These are phyloP conservation scores for Drosophila greeni DNA, from an alignment of 2,888 invertebrate genomes.

Conservation along the genomic window DNA sequence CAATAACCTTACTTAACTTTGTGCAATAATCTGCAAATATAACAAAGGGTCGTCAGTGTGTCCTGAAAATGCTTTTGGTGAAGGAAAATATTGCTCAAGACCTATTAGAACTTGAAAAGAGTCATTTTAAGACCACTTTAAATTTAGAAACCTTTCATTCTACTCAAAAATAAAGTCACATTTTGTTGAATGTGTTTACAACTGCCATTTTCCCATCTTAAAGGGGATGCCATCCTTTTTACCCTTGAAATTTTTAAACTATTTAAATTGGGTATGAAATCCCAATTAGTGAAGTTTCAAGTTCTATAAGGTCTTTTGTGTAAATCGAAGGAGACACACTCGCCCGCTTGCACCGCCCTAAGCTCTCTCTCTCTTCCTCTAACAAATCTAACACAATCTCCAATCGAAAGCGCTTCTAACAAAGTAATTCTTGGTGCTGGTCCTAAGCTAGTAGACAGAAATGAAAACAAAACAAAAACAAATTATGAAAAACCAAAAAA, in stretches of 20 bases:
- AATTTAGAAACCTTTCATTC: no score
- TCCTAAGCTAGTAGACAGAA: constrained; percentile 53
- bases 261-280: no score
- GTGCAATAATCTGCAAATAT: constrained; percentile 1
- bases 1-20: constrained; percentile 1
- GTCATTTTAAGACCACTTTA: background rate
- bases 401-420: constrained; percentile 65
- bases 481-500: constrained; percentile 7
- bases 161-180: no score
- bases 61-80: background rate
- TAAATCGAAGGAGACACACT: background rate
- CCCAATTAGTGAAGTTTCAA: background rate
- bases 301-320: background rate
- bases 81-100: background rate
- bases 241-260: no score
- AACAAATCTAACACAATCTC: constrained; percentile 10
- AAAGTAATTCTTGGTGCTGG: constrained; percentile 60
- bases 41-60: background rate
- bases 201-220: no score
- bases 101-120: constrained; percentile 2
- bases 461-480: constrained; percentile 15
- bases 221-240: no score
- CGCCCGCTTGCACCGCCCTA: constrained; percentile 2
- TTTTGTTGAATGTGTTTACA: no score
- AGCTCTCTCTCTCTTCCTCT: constrained; percentile 12